phyloP scores from a whole-genome alignment of 2,888 invertebrate species.

The Tenthredo livida region DNA sequence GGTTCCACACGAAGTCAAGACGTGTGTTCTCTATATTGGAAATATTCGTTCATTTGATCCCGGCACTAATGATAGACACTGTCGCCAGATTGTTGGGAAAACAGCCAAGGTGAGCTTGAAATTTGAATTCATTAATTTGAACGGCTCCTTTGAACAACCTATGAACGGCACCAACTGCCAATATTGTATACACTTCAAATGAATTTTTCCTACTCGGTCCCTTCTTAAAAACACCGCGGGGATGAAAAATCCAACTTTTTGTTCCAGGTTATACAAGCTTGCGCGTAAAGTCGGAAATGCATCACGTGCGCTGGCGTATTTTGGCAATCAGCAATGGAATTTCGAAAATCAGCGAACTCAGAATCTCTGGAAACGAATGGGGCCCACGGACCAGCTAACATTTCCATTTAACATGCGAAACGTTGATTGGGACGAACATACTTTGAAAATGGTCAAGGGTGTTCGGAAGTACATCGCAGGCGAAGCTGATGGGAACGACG shows the following conservation, averaged over 20 bases:
- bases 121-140: neutral
- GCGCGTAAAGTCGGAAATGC: neutral
- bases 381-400: slow-evolving; percentile 80
- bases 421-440: slow-evolving; percentile 13
- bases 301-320: slow-evolving; percentile 81
- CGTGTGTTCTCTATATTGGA: slow-evolving; percentile 83
- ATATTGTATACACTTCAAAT: no score
- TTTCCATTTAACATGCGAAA: slow-evolving; percentile 75
- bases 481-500: neutral
- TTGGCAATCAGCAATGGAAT: slow-evolving; percentile 86
- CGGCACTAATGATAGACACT: slow-evolving; percentile 87
- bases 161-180: neutral
- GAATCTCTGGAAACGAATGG: slow-evolving; percentile 80
- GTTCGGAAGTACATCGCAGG: neutral
- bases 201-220: no score
- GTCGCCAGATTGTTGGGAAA: slow-evolving; percentile 83
- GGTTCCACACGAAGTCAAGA: neutral
- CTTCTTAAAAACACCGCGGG: no score
- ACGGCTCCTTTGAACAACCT: neutral
- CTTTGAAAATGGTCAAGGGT: neutral
- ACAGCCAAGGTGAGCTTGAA: slow-evolving; percentile 85
- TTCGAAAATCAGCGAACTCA: slow-evolving; percentile 84
- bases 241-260: neutral
- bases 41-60: slow-evolving; percentile 85
- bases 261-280: slow-evolving; percentile 74